These are phyloP conservation scores for Antennarius maculatus DNA, from an alignment of 2,797 vertebrate genomes.

Conservation along the genomic window DNA sequence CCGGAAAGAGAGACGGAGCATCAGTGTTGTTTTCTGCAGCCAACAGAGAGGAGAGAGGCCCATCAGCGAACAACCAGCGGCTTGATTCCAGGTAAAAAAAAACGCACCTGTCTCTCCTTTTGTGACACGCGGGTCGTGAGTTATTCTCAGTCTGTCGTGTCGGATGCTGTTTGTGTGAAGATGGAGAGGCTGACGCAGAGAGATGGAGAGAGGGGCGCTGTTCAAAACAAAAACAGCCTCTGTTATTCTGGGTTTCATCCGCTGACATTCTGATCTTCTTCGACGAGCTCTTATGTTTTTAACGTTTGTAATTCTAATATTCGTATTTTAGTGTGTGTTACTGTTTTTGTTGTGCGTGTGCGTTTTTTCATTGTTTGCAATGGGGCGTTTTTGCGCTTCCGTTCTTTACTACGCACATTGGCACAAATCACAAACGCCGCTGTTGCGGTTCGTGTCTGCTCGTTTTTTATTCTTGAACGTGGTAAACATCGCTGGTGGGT, in stretches of 20 bases:
- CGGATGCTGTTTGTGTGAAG: neutral
- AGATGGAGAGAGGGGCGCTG: slow-evolving; percentile 16
- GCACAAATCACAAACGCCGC: neutral
- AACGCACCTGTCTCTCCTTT: neutral
- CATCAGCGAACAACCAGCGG: slow-evolving; percentile 23
- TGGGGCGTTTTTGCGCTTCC: slow-evolving; percentile 47
- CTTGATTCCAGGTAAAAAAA: slow-evolving; percentile 71
- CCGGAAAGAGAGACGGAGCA: neutral
- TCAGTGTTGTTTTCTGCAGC: neutral
- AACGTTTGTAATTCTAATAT: rapidly evolving
- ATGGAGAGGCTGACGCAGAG: neutral
- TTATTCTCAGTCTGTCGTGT: neutral
- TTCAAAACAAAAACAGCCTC: slow-evolving; percentile 11
- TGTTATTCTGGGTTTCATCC: neutral
- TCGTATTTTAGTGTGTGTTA: neutral
- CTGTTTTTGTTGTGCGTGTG: neutral
- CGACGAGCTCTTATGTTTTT: neutral
- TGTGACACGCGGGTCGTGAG: neutral
- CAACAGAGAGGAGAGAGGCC: slow-evolving; percentile 17
- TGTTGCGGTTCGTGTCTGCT: rapidly evolving
- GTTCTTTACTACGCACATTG: slow-evolving; percentile 59
- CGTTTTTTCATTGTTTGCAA: slow-evolving; percentile 32
- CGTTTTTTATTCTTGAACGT: rapidly evolving
- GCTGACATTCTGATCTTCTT: rapidly evolving
- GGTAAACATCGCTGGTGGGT: rapidly evolving